phyloP scores from a whole-genome alignment of 1,140 invertebrate species.

The Drosophila gunungcola region DNA sequence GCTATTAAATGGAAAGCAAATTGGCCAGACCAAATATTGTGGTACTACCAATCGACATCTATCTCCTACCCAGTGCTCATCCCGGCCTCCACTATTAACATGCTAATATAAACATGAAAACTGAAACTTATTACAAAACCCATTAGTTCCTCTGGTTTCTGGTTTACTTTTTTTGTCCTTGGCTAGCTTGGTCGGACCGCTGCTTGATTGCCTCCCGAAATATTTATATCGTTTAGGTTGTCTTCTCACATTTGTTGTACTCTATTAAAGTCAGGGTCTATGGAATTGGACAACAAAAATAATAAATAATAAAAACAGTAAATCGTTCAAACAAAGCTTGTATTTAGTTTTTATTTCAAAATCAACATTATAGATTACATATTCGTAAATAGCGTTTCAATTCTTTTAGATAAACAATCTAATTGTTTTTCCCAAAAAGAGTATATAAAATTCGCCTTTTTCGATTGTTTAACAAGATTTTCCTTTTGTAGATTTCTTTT shows the following conservation, averaged over 20 bases:
- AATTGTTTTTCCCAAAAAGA: neutral
- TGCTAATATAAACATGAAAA: constrained; percentile 83
- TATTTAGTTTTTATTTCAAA: too few relatives aligned
- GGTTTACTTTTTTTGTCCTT: constrained; percentile 35
- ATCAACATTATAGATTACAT: too few relatives aligned
- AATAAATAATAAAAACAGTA: too few relatives aligned
- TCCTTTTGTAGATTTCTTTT: constrained; percentile 40
- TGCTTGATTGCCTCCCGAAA: constrained; percentile 40
- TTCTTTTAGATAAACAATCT: too few relatives aligned
- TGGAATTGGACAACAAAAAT: too few relatives aligned
- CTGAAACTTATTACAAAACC: constrained; percentile 81
- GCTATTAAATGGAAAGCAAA: constrained; percentile 46
- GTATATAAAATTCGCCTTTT: neutral
- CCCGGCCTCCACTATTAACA: constrained; percentile 70
- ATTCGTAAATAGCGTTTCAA: too few relatives aligned
- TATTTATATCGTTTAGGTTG: constrained; percentile 25
- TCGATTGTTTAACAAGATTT: neutral
- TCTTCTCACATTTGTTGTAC: constrained; percentile 32
- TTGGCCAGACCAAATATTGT: constrained; percentile 64
- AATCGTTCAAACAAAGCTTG: too few relatives aligned
- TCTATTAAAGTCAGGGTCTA: neutral
- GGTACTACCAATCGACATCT: constrained; percentile 37
- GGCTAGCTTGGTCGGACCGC: constrained; percentile 18
- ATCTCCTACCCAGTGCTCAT: constrained; percentile 9
- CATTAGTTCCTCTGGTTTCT: constrained; percentile 64